Percentiles rank a stretch among this genome's conserved stretches.
These are phyloP conservation scores for Lethenteron reissneri DNA, from an alignment of 2,113 vertebrate species.

Conservation along the genomic window DNA sequence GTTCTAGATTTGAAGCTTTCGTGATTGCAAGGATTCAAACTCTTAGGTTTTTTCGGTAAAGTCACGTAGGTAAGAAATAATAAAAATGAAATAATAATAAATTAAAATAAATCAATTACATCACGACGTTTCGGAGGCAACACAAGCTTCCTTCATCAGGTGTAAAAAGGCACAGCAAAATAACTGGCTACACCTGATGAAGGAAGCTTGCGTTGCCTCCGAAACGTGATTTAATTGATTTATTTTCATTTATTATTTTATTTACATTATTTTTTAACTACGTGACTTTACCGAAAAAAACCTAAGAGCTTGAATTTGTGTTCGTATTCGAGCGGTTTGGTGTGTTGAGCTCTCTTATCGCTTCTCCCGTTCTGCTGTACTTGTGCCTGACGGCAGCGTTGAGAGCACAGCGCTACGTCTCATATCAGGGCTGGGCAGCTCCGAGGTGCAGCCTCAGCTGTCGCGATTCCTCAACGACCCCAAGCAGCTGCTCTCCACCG, in stretches of 20 bases:
- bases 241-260: constrained; percentile 2
- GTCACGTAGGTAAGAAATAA: too few species aligned
- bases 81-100: too few species aligned
- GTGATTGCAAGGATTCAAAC: too few species aligned
- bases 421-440: constrained; percentile 85
- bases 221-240: too few species aligned
- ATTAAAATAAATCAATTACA: background rate
- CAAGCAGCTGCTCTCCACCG: constrained; percentile 75
- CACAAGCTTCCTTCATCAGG: too few species aligned
- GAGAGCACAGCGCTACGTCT: constrained; percentile 82
- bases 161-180: too few species aligned
- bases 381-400: constrained; percentile 27
- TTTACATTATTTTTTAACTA: constrained; percentile 7
- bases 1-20: background rate
- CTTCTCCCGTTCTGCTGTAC: too few species aligned
- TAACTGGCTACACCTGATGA: too few species aligned
- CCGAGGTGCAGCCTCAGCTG: constrained; percentile 85
- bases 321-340: background rate
- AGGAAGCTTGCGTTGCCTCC: too few species aligned
- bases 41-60: too few species aligned
- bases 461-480: constrained; percentile 89
- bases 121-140: background rate
- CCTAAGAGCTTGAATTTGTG: constrained; percentile 7
- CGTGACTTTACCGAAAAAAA: too few species aligned
- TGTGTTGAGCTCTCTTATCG: too few species aligned